phyloP scores from a whole-genome alignment of 1,140 invertebrate genomes.

The Trichonephila clavipes region DNA sequence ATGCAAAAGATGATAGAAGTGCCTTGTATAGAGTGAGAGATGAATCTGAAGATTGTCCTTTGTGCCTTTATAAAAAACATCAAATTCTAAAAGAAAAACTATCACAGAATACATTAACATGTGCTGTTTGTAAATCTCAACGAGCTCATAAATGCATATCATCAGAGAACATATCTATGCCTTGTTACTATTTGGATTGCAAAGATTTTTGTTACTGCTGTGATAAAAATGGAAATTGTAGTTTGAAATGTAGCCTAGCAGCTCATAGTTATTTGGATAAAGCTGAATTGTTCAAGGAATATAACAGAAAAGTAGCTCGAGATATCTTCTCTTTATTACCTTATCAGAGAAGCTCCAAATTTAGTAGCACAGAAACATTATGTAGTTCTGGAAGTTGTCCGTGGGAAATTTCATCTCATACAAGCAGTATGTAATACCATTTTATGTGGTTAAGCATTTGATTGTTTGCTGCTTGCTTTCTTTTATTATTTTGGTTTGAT shows the following conservation, averaged over 20 bases:
- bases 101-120: not conserved
- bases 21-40: conserved; percentile 15
- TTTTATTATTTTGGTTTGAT: not conserved
- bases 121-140: conserved; percentile 55
- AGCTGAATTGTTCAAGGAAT: conserved; percentile 45
- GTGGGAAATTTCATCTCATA: not conserved
- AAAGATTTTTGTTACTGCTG: not conserved
- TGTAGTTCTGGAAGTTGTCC: conserved; percentile 60
- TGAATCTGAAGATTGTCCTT: conserved; percentile 41
- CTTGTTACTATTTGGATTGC: not conserved
- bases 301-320: conserved; percentile 42
- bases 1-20: conserved; percentile 35
- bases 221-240: conserved; percentile 65
- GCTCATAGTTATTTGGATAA: not conserved
- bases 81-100: not conserved
- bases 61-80: conserved; percentile 42
- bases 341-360: conserved; percentile 26
- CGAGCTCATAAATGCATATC: conserved; percentile 12
- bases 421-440: conserved; percentile 44
- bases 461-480: not conserved
- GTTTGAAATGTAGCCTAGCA: not conserved
- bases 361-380: conserved; percentile 62
- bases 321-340: conserved; percentile 59
- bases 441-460: not conserved
- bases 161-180: conserved; percentile 16